These are phyloP conservation scores for Onychomys leucogaster DNA, from an alignment of 2,797 vertebrate genomes.

Conservation along the genomic window DNA sequence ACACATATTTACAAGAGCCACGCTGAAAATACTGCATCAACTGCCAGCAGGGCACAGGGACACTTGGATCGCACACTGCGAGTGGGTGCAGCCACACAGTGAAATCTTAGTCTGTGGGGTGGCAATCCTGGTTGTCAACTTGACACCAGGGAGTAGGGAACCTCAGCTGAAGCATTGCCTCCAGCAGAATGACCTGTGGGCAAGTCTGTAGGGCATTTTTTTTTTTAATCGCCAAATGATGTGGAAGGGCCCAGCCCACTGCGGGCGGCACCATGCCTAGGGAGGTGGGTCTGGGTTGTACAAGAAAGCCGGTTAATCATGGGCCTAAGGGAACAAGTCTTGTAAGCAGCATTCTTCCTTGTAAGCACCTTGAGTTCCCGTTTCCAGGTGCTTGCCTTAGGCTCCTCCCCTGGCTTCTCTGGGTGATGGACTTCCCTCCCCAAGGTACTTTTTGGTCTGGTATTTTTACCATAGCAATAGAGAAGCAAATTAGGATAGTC, in stretches of 20 bases:
- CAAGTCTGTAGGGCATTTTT: background rate
- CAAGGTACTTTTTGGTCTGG: background rate
- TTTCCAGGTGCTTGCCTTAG: background rate
- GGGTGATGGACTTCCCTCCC: background rate
- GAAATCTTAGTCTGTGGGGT: background rate
- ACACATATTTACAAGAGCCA: background rate
- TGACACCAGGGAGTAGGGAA: background rate
- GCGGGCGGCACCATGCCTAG: background rate
- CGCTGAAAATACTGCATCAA: background rate
- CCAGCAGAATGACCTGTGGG: background rate
- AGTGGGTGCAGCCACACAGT: background rate
- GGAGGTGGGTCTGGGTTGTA: background rate
- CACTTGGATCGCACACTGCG: background rate
- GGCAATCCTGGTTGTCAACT: background rate
- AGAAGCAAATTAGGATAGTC: background rate
- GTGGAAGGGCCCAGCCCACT: background rate
- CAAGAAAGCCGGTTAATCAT: no score
- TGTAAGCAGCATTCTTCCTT: background rate
- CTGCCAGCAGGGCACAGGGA: background rate
- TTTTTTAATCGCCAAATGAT: background rate
- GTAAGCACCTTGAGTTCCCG: background rate
- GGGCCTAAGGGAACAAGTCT: background rate
- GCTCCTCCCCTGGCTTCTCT: background rate
- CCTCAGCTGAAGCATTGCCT: background rate
- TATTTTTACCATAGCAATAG: background rate